phyloP scores from a whole-genome alignment of 2,888 invertebrate species.

The Prosopocoilus inquinatus region DNA sequence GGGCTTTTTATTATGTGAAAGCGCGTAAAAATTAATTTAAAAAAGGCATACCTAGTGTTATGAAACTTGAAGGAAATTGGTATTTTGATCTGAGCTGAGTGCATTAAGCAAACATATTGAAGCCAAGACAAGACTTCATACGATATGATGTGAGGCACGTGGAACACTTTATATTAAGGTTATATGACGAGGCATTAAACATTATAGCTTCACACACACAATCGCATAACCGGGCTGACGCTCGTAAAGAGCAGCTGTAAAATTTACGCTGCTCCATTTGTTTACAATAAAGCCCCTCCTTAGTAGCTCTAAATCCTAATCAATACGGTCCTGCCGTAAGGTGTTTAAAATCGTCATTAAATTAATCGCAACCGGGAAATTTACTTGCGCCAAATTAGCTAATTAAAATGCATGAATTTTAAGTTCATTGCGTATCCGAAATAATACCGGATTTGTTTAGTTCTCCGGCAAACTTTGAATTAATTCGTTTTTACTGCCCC shows the following conservation, averaged over 20 bases:
- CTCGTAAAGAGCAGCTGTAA: conserved; percentile 33
- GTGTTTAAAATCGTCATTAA: background rate
- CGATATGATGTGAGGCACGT: conserved; percentile 20
- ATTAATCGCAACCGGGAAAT: background rate
- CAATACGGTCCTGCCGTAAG: background rate
- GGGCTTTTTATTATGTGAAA: too few relatives aligned
- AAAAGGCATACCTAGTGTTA: too few relatives aligned
- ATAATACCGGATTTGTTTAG: too few relatives aligned
- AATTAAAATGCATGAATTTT: conserved; percentile 2
- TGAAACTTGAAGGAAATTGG: background rate
- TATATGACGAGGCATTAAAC: conserved; percentile 27
- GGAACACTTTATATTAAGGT: conserved; percentile 21
- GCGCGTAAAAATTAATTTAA: too few relatives aligned
- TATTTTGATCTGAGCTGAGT: background rate
- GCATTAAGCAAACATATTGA: background rate
- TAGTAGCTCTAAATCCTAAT: background rate
- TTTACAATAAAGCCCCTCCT: conserved; percentile 21
- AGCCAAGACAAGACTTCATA: conserved; percentile 3
- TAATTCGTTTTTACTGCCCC: too few relatives aligned
- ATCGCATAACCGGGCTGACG: conserved; percentile 23
- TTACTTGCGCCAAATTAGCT: background rate
- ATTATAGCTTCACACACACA: conserved; percentile 16
- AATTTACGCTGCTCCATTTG: conserved; percentile 35
- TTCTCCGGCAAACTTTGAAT: too few relatives aligned
- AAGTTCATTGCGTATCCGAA: background rate